A percentile compares a stretch with the other conserved stretches of the same genome.
Conservation (phyloP, 2,797 vertebrate species). For the Amniataba percoides region DNA sequence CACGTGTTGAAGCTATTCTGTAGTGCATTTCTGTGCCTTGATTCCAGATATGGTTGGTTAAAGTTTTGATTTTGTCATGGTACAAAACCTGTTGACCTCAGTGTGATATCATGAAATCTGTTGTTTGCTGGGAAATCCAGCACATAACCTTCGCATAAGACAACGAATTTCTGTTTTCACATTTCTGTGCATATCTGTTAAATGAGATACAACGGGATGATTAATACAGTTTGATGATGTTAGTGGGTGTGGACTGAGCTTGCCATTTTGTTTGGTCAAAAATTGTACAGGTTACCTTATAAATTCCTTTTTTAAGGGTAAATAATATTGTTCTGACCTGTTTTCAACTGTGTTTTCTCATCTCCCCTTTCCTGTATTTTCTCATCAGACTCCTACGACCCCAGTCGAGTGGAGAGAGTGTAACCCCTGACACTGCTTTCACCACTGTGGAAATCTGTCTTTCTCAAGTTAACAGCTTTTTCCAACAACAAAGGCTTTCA, state of each 20-base stretch:
- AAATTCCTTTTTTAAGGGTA: background rate
- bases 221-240: background rate
- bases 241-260: background rate
- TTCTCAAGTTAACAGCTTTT: slow-evolving; percentile 67
- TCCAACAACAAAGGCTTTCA: slow-evolving; percentile 70
- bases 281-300: background rate
- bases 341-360: slow-evolving; percentile 24
- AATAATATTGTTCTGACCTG: slow-evolving; percentile 18
- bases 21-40: background rate
- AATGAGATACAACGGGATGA: background rate
- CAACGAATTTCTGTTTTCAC: background rate
- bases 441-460: slow-evolving; percentile 69
- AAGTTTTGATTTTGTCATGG: background rate
- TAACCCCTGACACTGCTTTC: slow-evolving; percentile 78
- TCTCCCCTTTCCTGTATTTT: slow-evolving; percentile 50
- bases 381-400: slow-evolving; percentile 91
- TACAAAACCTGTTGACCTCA: slow-evolving; percentile 1
- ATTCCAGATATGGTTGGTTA: background rate
- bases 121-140: background rate
- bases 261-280: background rate
- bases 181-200: background rate
- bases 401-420: slow-evolving; percentile 96
- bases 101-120: background rate
- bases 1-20: background rate
- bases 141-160: background rate